Evolutionary conservation across 2,797 vertebrate species (phyloP).

Genomic region (Clarias pachynema): DNA sequence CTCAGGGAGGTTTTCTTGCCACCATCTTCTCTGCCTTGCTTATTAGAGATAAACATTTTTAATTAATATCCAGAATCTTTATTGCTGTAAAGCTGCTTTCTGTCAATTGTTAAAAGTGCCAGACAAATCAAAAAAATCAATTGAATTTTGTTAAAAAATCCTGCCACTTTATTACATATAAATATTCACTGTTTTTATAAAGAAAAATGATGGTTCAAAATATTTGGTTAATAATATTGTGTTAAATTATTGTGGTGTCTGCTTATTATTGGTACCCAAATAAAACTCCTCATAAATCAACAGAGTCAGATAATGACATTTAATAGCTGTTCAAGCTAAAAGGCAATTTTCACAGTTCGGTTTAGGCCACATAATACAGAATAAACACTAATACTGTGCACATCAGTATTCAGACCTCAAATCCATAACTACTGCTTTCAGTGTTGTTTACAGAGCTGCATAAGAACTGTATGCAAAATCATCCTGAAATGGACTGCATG

Average conservation of each 20-base stretch:
- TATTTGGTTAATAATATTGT: not conserved
- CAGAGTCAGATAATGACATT: not conserved
- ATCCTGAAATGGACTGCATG: not conserved
- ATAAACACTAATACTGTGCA: too few relatives aligned
- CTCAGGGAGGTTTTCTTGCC: too few relatives aligned
- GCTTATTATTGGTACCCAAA: not conserved
- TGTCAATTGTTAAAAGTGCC: too few relatives aligned
- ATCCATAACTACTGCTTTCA: not conserved
- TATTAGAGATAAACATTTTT: too few relatives aligned
- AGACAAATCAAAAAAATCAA: too few relatives aligned
- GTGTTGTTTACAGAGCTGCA: not conserved
- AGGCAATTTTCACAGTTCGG: not conserved
- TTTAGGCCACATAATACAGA: not conserved
- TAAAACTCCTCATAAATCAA: not conserved
- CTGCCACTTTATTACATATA: not conserved
- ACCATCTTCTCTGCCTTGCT: too few relatives aligned
- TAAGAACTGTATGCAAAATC: not conserved
- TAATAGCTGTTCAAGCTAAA: not conserved
- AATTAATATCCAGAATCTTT: too few relatives aligned
- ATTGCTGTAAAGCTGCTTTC: too few relatives aligned
- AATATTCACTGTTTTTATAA: not conserved
- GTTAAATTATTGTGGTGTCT: not conserved
- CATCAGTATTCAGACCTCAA: not conserved
- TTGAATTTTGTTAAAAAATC: not conserved
- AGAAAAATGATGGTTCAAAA: not conserved